Base-by-base conservation (phyloP, 1,140 invertebrate genomes). In the Procambarus virginalis region DNA sequence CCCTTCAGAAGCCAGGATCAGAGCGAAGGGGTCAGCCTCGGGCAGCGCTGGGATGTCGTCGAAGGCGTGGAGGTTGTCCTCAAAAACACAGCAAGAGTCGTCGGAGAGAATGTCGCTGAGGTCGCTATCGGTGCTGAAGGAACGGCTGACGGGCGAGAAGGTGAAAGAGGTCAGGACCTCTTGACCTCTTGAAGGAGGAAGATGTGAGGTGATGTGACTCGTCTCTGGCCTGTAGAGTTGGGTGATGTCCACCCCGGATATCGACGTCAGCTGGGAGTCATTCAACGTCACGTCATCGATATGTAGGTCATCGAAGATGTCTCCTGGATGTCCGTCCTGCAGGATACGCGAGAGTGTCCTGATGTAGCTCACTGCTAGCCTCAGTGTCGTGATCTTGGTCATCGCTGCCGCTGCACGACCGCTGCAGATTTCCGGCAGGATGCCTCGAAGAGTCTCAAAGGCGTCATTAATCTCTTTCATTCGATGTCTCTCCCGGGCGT, bases 381-480 rank as follows among this genome's bases (percentile, higher is more conserved):
- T 82, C 55, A 91, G 78, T 14, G 86, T 85, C 4, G 83, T 91
- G 78, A 91, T 91, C 46, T 91, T 91, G 12, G 90, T 91, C 76
- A 86, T 87, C 20, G 84, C 48, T 34, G 84, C 49, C n/a, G 60
- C 84, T 10, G 22, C 58, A 6, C 55, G n/a, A 8, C 90, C 58
- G 45, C 51, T 78, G 8, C 84, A 79, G 45, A 91, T 77, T 34
- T 91, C 76, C 2, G 90, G 90, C 17, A 91, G 73, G 14, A 78
- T 84, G 2, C 78, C 60, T 8, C 86, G 68, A 2, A 91, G 90
- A n/a, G 86, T 55, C 75, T 91, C 97, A 94, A 98, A 98, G 0
- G 97, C 97, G 75, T 95, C 95, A 94, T 98, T 98, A 91, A 98
- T 98, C 93, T 98, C 97, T 76, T 96, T 94, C 97, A 98, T 98